These are phyloP conservation scores for Cerastis leucographa DNA, from an alignment of 2,888 invertebrate species.

Conservation along the genomic window DNA sequence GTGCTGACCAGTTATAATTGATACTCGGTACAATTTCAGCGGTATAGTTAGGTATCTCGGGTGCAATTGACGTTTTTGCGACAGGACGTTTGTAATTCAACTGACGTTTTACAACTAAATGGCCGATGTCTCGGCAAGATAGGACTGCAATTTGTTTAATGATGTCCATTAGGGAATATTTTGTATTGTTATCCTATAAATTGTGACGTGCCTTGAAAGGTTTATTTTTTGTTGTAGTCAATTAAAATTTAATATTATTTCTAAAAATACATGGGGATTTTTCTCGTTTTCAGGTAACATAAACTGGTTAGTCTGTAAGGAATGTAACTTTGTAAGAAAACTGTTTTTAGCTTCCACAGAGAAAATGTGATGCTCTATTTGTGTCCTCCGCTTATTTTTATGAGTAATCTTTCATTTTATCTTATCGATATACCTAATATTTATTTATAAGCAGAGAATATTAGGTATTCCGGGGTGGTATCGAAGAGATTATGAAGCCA, in stretches of 20 bases:
- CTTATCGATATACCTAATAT: conserved; percentile 11
- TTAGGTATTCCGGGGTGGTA: conserved; percentile 23
- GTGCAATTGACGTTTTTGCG: conserved; percentile 63
- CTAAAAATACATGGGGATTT: not conserved
- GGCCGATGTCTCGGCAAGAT: conserved; percentile 62
- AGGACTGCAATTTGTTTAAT: conserved; percentile 58
- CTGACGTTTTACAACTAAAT: conserved; percentile 55
- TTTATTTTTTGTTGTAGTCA: not conserved
- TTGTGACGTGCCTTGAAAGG: conserved; percentile 9
- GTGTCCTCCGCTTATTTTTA: conserved; percentile 32
- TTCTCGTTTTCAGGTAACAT: not conserved
- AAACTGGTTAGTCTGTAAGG: too few relatives aligned
- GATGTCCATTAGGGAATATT: conserved; percentile 49
- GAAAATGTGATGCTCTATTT: not conserved
- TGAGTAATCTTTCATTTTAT: conserved; percentile 21
- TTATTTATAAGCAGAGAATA: conserved; percentile 39
- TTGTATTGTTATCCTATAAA: conserved; percentile 37
- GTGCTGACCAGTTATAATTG: conserved; percentile 52
- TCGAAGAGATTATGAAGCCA: conserved; percentile 28
- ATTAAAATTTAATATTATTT: not conserved
- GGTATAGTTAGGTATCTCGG: conserved; percentile 26
- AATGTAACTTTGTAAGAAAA: not conserved
- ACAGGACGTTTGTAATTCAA: conserved; percentile 51
- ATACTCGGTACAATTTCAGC: conserved; percentile 54
- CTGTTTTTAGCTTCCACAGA: not conserved